Evolutionary conservation across 2,797 vertebrate genomes (phyloP).

Genomic region (Hyperoplus immaculatus): DNA sequence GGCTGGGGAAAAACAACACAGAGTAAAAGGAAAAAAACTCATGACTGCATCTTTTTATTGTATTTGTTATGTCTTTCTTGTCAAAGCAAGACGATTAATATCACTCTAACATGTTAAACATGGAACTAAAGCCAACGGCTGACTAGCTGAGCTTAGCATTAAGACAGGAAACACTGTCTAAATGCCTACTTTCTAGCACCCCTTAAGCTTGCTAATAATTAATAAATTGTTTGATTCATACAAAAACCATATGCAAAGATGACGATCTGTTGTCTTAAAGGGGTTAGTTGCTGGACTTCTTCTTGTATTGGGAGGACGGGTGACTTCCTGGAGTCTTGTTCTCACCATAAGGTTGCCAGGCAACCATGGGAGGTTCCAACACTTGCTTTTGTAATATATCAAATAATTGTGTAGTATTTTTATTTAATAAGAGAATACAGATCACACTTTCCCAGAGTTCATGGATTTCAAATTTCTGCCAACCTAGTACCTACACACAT

Average conservation of each 20-base stretch:
- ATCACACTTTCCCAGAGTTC: background rate
- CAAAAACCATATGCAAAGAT: background rate
- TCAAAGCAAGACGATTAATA: background rate
- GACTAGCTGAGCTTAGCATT: background rate
- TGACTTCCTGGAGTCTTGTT: background rate
- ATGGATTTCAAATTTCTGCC: background rate
- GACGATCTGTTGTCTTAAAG: too few species aligned
- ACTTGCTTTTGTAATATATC: background rate
- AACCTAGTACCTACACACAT: background rate
- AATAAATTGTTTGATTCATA: background rate
- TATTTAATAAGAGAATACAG: background rate
- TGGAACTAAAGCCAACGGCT: background rate
- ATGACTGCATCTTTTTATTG: background rate
- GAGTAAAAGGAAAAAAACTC: background rate
- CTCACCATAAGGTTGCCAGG: too few species aligned
- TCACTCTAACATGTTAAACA: background rate
- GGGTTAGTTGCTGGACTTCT: too few species aligned
- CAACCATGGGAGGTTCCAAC: background rate
- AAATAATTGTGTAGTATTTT: background rate
- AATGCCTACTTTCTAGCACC: background rate
- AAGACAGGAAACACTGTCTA: background rate
- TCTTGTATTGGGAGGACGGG: background rate
- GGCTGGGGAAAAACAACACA: background rate
- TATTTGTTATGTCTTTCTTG: background rate
- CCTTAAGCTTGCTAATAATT: background rate